Evolutionary conservation across 2,888 invertebrate genomes (phyloP).

Genomic region (Stenichneumon culpator): DNA sequence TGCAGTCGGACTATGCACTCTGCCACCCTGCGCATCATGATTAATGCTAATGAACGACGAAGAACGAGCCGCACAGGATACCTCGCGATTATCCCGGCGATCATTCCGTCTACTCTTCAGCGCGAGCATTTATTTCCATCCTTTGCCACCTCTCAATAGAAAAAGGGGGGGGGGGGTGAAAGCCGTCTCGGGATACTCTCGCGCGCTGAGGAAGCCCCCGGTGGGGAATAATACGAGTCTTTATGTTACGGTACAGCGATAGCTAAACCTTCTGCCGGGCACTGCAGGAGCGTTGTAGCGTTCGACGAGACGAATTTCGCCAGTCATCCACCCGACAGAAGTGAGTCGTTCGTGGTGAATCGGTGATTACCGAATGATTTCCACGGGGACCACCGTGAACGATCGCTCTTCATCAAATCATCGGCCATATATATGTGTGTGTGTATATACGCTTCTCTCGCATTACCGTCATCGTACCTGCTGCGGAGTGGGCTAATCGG

Average conservation of each 20-base stretch:
- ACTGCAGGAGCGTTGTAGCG: constrained; percentile 37
- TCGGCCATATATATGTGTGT: constrained; percentile 20
- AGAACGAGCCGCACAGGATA: constrained; percentile 46
- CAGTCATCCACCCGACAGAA: constrained; percentile 66
- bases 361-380: constrained; percentile 69
- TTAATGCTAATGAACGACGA: constrained; percentile 62
- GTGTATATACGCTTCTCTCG: background rate
- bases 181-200: constrained; percentile 19
- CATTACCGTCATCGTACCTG: background rate
- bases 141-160: background rate
- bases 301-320: constrained; percentile 46
- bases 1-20: background rate
- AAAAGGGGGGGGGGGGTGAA: background rate
- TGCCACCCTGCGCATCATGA: constrained; percentile 35
- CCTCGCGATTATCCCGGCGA: constrained; percentile 29
- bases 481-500: constrained; percentile 5
- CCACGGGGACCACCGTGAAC: constrained; percentile 66
- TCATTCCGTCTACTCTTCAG: background rate
- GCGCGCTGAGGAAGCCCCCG: background rate
- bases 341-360: constrained; percentile 68
- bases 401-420: constrained; percentile 65
- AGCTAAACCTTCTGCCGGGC: constrained; percentile 33
- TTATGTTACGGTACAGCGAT: constrained; percentile 37
- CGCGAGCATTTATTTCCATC: constrained; percentile 1
- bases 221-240: constrained; percentile 53